These are phyloP conservation scores for Ectobius pallidus DNA, from an alignment of 2,888 invertebrate genomes.

Conservation along the genomic window DNA sequence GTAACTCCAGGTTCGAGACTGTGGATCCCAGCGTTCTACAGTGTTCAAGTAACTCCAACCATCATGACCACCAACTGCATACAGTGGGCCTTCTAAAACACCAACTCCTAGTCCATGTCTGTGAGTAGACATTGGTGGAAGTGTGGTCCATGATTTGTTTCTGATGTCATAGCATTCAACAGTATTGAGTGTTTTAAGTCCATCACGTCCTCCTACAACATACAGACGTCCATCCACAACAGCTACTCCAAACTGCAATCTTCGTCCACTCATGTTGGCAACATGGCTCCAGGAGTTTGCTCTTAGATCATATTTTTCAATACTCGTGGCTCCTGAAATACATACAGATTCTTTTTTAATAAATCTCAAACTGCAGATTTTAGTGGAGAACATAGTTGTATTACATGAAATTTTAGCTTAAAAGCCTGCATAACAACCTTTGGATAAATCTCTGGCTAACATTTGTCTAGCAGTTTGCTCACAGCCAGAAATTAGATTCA, in stretches of 20 bases:
- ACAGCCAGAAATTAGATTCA: no score
- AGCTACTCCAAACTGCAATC: slow-evolving; percentile 91
- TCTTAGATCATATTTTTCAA: slow-evolving; percentile 86
- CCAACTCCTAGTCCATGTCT: slow-evolving; percentile 69
- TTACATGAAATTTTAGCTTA: no score
- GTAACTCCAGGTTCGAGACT: slow-evolving; percentile 85
- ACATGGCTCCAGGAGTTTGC: slow-evolving; percentile 80
- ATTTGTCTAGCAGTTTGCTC: no score
- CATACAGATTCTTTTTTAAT: no score
- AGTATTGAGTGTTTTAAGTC: slow-evolving; percentile 90
- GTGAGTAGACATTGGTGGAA: slow-evolving; percentile 90
- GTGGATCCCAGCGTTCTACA: slow-evolving; percentile 92
- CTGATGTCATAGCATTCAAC: slow-evolving; percentile 89
- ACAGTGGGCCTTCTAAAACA: slow-evolving; percentile 81
- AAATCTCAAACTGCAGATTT: no score
- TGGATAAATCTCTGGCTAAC: no score
- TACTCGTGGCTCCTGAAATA: slow-evolving; percentile 77
- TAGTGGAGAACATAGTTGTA: no score
- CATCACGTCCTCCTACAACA: slow-evolving; percentile 91
- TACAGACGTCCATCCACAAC: slow-evolving; percentile 81
- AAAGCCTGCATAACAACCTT: no score
- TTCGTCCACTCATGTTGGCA: slow-evolving; percentile 77
- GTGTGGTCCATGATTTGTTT: slow-evolving; percentile 76
- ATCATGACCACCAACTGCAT: slow-evolving; percentile 95
- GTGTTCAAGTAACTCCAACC: slow-evolving; percentile 95